Evolutionary conservation across 2,797 vertebrate genomes (phyloP), one percentile per base, ranked within the genome.

Genomic region (Champsocephalus gunnari): DNA sequence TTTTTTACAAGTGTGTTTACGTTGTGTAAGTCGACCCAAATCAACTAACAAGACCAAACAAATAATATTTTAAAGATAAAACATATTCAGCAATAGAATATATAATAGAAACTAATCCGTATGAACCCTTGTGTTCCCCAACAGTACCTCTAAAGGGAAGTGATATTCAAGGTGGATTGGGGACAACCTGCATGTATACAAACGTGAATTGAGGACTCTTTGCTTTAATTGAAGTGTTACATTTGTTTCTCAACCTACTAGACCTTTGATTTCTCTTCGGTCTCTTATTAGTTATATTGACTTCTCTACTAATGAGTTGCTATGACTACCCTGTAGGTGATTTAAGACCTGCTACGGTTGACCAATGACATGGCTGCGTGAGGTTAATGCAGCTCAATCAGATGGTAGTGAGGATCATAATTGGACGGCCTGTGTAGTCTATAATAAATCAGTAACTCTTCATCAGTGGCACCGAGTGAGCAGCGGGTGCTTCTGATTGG

Each of bases 241-340:
- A 34, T 65, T 78, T 48, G 16, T 2, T 74, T 83, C 24, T 57
- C 13, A 51, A 24, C 54, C 73, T 66, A 68, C 61, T 24, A 71
- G 65, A 57, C 49, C 8, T 83, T 86, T 34, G 75, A 86, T 89
- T 85, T 78, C 50, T 51, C 19, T 79, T 83, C 82, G 63, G 49
- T 62, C 58, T 81, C 79, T 65, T 78, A 82, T 90, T 84, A 84
- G 58, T 32, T 38, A 53, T 82, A 89, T 89, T 78, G 82, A 88
- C 89, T 89, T 75, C 53, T 77, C 56, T 51, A 12, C 47, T 85
- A 87, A 87, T 87, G 77, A 60, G 73, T 82, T 32, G 47, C 67
- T 71, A 73, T 87, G 81, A 67, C 63, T 63, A 70, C 75, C 54
- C 19, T 44, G 44, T 48, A 56, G 60, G 16, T 19, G 34, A 73